Base-by-base conservation (phyloP, 2,888 invertebrate genomes). In the Archaeoteleia sp. region DNA sequence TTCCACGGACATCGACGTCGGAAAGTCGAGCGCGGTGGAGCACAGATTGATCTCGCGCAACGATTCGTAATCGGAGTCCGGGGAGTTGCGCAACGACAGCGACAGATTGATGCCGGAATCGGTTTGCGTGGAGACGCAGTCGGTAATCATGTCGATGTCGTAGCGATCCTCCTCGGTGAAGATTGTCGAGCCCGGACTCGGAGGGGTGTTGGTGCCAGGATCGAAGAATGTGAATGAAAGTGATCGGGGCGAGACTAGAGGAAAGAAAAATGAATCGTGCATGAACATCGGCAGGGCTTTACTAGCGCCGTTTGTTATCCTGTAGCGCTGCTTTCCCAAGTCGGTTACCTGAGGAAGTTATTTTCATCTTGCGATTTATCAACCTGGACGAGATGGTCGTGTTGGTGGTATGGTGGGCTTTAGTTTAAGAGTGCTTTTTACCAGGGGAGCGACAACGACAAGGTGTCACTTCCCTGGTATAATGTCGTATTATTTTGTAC, bases 321-420 rank as follows among this genome's bases (percentile, higher is more conserved):
- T 75, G 74, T 74, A 74, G 55, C 69, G 73, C 54, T 70, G 73
- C 66, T 74, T 76, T 67, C 78, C 77, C 70, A 79, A 70, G 49
- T 78, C 78, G 54, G 77, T 74, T 48, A 82, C 82, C 83, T 83
- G 69, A 43, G 74, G 57, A 73, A n/a, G n/a, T n/a, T n/a, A n/a
- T n/a, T n/a, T n/a, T n/a, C n/a, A n/a, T n/a, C n/a, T n/a, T n/a
- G n/a, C n/a, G n/a, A n/a, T n/a, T n/a, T n/a, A n/a, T n/a, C n/a
- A n/a, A n/a, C n/a, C n/a, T n/a, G n/a, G n/a, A n/a, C n/a, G n/a
- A n/a, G n/a, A n/a, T n/a, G n/a, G n/a, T n/a, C n/a, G n/a, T n/a
- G n/a, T n/a, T n/a, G 12, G 51, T 35, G 58, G 48, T 48, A 12
- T 30, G 17, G 23, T 25, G 46, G 32, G 27, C n/a, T n/a, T n/a